These are phyloP conservation scores for Mesorhabditis belari DNA, from an alignment of 2,888 invertebrate genomes.

Conservation along the genomic window DNA sequence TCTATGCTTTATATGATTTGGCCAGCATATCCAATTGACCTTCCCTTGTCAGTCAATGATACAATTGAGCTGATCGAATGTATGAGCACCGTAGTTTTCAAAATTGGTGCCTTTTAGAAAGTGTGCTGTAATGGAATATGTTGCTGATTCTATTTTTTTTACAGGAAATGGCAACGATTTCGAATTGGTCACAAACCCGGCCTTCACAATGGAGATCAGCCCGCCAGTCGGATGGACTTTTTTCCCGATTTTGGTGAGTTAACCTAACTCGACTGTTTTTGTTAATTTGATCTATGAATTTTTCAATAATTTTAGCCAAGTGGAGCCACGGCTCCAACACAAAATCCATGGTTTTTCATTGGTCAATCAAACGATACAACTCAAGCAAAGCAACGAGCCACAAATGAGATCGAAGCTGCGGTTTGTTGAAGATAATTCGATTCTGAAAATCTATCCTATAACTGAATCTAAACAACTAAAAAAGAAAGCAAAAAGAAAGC, in stretches of 20 bases:
- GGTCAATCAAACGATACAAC: conserved; percentile 32
- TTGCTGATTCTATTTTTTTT: not conserved
- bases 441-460: not conserved
- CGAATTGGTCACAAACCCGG: conserved; percentile 27
- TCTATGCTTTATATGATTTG: too few relatives aligned
- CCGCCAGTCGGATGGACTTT: conserved; percentile 39
- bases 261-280: not conserved
- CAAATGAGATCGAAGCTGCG: conserved; percentile 26
- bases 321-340: too few relatives aligned
- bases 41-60: too few relatives aligned
- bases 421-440: conserved; percentile 8
- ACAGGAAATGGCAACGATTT: conserved; percentile 13
- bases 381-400: conserved; percentile 22
- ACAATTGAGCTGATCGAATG: too few relatives aligned
- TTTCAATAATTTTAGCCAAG: too few relatives aligned
- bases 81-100: too few relatives aligned
- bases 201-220: conserved; percentile 33
- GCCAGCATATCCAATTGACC: too few relatives aligned
- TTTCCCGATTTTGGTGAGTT: conserved; percentile 20
- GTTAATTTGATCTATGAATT: too few relatives aligned
- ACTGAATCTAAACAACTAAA: too few relatives aligned
- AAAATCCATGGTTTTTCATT: conserved; percentile 28
- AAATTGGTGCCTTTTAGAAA: too few relatives aligned
- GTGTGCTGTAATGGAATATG: too few relatives aligned
- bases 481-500: too few relatives aligned